Base-by-base conservation (phyloP, 1,140 invertebrate species). In the Pogonomyrmex barbatus region DNA sequence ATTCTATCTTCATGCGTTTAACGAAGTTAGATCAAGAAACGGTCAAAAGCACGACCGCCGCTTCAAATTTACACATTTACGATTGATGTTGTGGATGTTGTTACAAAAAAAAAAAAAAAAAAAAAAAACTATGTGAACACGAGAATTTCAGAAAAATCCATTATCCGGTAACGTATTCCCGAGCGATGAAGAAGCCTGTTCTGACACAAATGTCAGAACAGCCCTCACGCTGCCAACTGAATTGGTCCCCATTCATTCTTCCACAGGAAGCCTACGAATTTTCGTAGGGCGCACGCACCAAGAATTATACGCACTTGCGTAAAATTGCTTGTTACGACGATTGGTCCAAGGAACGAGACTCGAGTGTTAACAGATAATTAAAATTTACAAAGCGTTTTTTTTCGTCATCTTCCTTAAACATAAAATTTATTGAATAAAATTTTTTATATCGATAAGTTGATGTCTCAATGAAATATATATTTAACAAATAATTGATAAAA, bases 201-300 rank as follows among this genome's bases (percentile, higher is more conserved):
- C n/a, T n/a, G n/a, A 47, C 12, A 50, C 87, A 87, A 65, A 76
- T 77, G 70, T 70, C 58, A 78, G 86, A 82, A 36, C 52, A 86
- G 73, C 78, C 17, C 62, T 47, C 83, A 56, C 78, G 54, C 56
- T 77, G 78, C 88, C 71, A 86, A 92, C 89, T 92, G 91, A 87
- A 60, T 87, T 85, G 54, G 68, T 79, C 65, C 89, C 71, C 87
- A 91, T 92, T 92, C 91, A 92, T 90, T 76, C 85, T 87, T 86
- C 60, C 50, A 50, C 54, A 71, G 68, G 30, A 71, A 85, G 91
- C 87, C 92, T 78, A 81, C 67, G 79, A 88, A 78, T 84, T 91
- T 91, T 91, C 86, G 87, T 56, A 87, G 86, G 82, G 89, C 88
- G 71, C 88, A 86, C 90, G 84, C 90, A 90, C 76, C 73, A 67